Evolutionary conservation across 2,888 invertebrate species (phyloP).

Genomic region (Augochlorella aurata): DNA sequence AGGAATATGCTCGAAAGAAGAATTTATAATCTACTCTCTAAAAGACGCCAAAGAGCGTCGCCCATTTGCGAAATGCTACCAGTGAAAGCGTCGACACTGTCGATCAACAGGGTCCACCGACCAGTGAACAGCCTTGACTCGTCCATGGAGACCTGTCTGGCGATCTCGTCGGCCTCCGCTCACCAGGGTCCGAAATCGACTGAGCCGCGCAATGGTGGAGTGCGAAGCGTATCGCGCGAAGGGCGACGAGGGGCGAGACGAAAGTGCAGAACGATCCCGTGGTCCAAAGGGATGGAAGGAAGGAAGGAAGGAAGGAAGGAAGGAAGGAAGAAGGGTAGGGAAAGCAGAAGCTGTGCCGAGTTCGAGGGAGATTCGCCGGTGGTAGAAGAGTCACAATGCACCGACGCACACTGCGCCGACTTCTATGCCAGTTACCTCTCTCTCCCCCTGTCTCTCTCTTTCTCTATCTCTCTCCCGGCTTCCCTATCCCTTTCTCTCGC

Average conservation of each 20-base stretch:
- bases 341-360: conserved; percentile 25
- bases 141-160: background rate
- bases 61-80: background rate
- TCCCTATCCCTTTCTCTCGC: conserved; percentile 24
- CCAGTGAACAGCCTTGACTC: background rate
- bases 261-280: conserved; percentile 51
- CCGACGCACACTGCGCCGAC: conserved; percentile 52
- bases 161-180: conserved; percentile 32
- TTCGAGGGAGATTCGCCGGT: conserved; percentile 19
- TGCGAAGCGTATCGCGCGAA: conserved; percentile 70
- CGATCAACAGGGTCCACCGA: background rate
- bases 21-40: too few relatives aligned
- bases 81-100: background rate
- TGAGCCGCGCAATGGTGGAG: conserved; percentile 64
- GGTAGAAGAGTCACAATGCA: conserved; percentile 60
- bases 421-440: conserved; percentile 34
- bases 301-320: conserved; percentile 53
- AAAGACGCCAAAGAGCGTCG: background rate
- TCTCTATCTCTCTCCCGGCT: conserved; percentile 13
- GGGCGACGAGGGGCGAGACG: conserved; percentile 41
- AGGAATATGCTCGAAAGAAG: too few relatives aligned
- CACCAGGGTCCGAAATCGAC: conserved; percentile 67
- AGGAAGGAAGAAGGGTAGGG: conserved; percentile 34
- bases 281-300: conserved; percentile 63
- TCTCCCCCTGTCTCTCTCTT: conserved; percentile 13